Evolutionary conservation across 2,888 invertebrate species (phyloP), one percentile per base, ranked within the genome.

Genomic region (Ligdia adustata): DNA sequence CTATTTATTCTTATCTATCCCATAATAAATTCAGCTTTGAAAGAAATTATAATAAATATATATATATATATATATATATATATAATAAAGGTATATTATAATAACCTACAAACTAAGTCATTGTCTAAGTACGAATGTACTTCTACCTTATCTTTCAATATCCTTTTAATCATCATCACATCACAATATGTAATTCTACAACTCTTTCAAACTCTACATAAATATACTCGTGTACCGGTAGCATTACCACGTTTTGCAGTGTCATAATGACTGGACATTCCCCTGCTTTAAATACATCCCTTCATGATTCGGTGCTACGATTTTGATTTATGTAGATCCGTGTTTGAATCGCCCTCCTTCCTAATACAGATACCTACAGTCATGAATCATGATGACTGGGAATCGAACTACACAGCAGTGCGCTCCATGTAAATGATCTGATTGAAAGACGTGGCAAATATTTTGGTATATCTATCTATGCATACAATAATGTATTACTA

Each of bases 291-390:
- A 66, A 69, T 66, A 59, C 61, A 61, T 57, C 68, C 65, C 62
- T 57, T 54, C 24, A 41, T 41, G 46, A 49, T 58, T 57, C 57
- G 32, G 46, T 35, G 49, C 52, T 51, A 57, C 55, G 48, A 54
- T 61, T 55, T 60, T 72, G 72, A 75, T 76, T 72, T 68, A 69
- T 66, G 60, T 51, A 59, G 62, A 64, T 64, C 54, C 64, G 41
- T 55, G 55, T 62, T 62, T 58, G 64, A 61, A 67, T 62, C 62
- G 46, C 62, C 64, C 64, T 52, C 54, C 47, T 55, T 59, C 57
- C 56, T 57, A 56, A 58, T 60, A 57, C 47, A 54, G 49, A 46
- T n/a, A n/a, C n/a, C n/a, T n/a, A n/a, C n/a, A n/a, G n/a, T n/a
- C 50, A 41, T 55, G 58, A 57, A 63, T 60, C 55, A 58, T 59